Evolutionary conservation across 2,888 invertebrate genomes (phyloP), one percentile per base, ranked within the genome.

Genomic region (Spisula subtruncata): DNA sequence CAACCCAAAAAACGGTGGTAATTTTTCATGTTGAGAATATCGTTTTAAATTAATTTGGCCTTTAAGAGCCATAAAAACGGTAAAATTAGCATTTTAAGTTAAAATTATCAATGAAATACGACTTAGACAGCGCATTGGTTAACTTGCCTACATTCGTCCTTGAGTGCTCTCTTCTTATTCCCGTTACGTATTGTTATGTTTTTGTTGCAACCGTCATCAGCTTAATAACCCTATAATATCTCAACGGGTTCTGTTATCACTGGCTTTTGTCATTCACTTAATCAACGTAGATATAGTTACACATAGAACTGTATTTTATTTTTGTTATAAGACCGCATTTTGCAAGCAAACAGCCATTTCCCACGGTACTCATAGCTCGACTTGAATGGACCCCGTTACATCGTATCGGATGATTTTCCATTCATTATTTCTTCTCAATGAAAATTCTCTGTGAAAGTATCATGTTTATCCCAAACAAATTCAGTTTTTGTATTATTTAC

Each of bases 371-470:
- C 83, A 18, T 4, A n/a, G 54, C 20, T 20, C 46, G 20, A 25
- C 6, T 46, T 83, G 83, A 83, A 83, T 83, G 71, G 66, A n/a
- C 54, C 83, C 14, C 6, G 25, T 20, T 56, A n/a, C 41, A 16
- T 14, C 16, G 71, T 66, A 83, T 83, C 83, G 60, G 66, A 41
- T 83, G 66, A 46, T 46, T 71, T 54, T 46, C 60, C 66, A 83
- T 83, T 83, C 83, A 83, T 83, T 83, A 83, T 35, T 83, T 71
- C 60, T 25, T 83, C 20, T 83, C 29, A 83, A 83, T 83, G 83
- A 66, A 71, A 10, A 46, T 18, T 6, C n/a, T n/a, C 10, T 25
- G 46, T 41, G 25, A 41, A 46, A 66, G 66, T 83, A 66, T 83
- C 83, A 71, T 46, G 35, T 83, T 83, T 71, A 32, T 75, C 32